Evolutionary conservation across 2,888 invertebrate genomes (phyloP), one percentile per base, ranked within the genome.

Genomic region (Drosophila atripex): DNA sequence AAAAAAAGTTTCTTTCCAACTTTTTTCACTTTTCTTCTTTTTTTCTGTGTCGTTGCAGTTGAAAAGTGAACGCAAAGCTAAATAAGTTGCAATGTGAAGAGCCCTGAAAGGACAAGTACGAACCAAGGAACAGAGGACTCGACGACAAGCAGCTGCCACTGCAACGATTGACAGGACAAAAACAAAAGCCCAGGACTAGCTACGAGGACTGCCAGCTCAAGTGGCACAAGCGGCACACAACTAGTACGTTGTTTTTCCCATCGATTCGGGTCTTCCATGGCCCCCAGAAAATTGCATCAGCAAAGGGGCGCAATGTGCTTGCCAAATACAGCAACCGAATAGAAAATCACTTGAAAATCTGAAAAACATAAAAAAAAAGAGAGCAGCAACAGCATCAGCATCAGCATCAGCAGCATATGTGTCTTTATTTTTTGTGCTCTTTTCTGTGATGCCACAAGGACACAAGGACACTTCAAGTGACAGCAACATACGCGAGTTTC

Each of bases 81-180:
- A 84, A 79, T 78, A 85, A 82, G 87, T 82, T 87, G 85, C 87
- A 85, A 85, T 78, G 87, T 85, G 82, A 82, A 82, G 86, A 72
- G 78, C 69, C 71, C 72, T 80, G 47, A 69, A 39, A 61, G 46
- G 50, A 63, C 53, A 35, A 73, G 51, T 47, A 64, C 58, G 61
- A 76, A 70, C 49, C 53, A 64, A 69, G 68, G 63, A 69, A 57
- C 75, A 51, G 74, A 43, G 21, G 84, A 82, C 52, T 87, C 80
- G 82, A 80, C 75, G 45, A 76, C 79, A 50, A 80, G 77, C 57
- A 69, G 61, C 74, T 73, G 70, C 74, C 76, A 76, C 78, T 77
- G 80, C 73, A 69, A 79, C 89, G 86, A 88, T 89, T 89, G 89
- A 89, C 84, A 87, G 75, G 75, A 82, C 78, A 85, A 80, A 76